Evolutionary conservation across 1,140 invertebrate species (phyloP), one percentile per base, ranked within the genome.

Genomic region (Drosophila subpulchrella): DNA sequence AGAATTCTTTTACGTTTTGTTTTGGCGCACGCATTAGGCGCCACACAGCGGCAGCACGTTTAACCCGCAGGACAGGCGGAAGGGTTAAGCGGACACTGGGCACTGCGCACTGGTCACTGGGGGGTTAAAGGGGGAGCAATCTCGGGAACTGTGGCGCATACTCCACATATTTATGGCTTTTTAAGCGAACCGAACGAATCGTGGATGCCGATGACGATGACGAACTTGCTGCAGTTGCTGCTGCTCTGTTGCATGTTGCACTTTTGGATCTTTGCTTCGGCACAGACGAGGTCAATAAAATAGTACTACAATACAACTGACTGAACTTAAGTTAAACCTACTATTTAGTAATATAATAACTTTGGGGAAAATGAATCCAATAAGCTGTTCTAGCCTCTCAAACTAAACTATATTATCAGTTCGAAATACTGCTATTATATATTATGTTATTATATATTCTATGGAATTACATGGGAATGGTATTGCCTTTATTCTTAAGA

Each of bases 131-230:
- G 24, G 39, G 32, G 10, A 46, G 36, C 46, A 36, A 36, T 34
- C 44, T 41, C 46, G 74, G 56, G 27, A 51, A 54, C 57, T 60
- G 73, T 61, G 77, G 82, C 72, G 84, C 83, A 88, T 88, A 89
- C 83, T 88, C 84, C 84, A 89, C 83, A 88, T 88, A 86, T 86
- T 86, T 86, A 86, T 86, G 83, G 83, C 83, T 79, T 83, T 86
- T 86, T 86, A 88, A 77, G 83, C 79, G 75, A 83, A 55, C 78
- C 68, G 73, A 72, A 72, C 79, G 81, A 74, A 73, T 81, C 73
- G 67, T 68, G 65, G 48, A 77, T 72, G 79, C 68, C 68, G 68
- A 71, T 68, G 68, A 71, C 66, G 83, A 88, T 83, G 84, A 77
- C 75, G 80, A 50, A 74, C 46, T 50, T 44, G 54, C 50, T 44